Conservation (phyloP, 2,888 invertebrate genomes). For the Clanis bilineata region DNA sequence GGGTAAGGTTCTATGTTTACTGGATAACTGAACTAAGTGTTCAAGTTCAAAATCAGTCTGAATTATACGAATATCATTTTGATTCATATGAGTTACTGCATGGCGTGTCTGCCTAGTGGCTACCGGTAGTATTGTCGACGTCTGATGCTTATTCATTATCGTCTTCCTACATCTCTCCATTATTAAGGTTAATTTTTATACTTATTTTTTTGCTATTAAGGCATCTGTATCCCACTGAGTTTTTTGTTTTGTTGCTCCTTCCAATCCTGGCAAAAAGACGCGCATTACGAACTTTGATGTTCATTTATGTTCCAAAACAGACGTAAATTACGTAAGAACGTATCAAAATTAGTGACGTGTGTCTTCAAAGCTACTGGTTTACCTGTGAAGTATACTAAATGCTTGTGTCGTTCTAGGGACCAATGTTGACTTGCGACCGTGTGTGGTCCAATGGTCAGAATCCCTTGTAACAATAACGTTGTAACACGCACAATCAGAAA, state of each 20-base stretch:
- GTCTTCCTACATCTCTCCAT: not conserved
- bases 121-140: slow-evolving; percentile 44
- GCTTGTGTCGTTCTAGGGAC: slow-evolving; percentile 76
- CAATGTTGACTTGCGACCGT: slow-evolving; percentile 72
- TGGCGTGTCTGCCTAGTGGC: slow-evolving; percentile 41
- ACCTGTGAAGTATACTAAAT: slow-evolving; percentile 79
- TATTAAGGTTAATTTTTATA: no score
- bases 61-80: no score
- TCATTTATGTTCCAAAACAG: not conserved
- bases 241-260: no score
- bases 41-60: no score
- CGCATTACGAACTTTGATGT: not conserved
- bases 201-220: no score
- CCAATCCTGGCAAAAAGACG: not conserved
- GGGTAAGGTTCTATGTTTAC: no score
- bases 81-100: slow-evolving; percentile 49
- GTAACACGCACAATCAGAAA: slow-evolving; percentile 28
- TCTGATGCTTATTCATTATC: slow-evolving; percentile 1
- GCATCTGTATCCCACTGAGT: no score
- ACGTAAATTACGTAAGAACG: slow-evolving; percentile 21
- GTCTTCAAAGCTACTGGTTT: slow-evolving; percentile 69
- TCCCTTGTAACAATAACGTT: slow-evolving; percentile 34
- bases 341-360: slow-evolving; percentile 54
- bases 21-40: no score
- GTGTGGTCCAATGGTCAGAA: slow-evolving; percentile 69